Conservation (phyloP, 92 coral and sea anemone species). For the Bergia puertoricense region DNA sequence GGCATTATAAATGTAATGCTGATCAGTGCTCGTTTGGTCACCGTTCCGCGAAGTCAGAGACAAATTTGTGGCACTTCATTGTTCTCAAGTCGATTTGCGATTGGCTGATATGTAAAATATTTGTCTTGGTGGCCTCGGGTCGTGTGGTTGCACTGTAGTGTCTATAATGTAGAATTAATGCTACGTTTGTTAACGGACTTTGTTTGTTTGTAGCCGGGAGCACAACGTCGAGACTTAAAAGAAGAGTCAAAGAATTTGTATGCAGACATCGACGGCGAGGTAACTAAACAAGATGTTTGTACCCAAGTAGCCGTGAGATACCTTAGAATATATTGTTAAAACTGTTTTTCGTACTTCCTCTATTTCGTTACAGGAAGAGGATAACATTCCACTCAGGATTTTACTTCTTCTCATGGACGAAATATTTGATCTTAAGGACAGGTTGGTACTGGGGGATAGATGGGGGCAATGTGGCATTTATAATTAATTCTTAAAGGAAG, state of each 20-base stretch:
- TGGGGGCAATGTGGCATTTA: too few species aligned
- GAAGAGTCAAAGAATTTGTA: conserved; percentile 80
- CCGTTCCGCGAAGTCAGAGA: too few species aligned
- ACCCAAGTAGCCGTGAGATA: background rate
- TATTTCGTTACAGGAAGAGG: conserved; percentile 70
- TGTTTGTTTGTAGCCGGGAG: conserved; percentile 57
- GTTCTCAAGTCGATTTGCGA: too few species aligned
- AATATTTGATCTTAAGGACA: conserved; percentile 92
- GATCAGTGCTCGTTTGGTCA: too few species aligned
- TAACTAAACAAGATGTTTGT: conserved; percentile 22
- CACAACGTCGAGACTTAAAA: conserved; percentile 67
- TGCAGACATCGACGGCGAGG: conserved; percentile 90
- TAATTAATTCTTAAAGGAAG: too few species aligned
- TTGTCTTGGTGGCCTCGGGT: too few species aligned
- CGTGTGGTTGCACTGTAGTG: too few species aligned
- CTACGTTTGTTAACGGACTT: background rate
- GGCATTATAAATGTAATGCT: too few species aligned
- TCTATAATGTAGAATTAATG: too few species aligned
- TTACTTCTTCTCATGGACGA: conserved; percentile 95
- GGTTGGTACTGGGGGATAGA: conserved; percentile 47
- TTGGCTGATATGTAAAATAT: too few species aligned
- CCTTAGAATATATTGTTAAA: background rate
- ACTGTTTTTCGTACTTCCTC: background rate
- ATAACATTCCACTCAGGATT: conserved; percentile 92
- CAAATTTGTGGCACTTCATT: too few species aligned